These are phyloP conservation scores for Acanthurus leucopareius DNA, from an alignment of 2,797 vertebrate genomes.

Conservation along the genomic window DNA sequence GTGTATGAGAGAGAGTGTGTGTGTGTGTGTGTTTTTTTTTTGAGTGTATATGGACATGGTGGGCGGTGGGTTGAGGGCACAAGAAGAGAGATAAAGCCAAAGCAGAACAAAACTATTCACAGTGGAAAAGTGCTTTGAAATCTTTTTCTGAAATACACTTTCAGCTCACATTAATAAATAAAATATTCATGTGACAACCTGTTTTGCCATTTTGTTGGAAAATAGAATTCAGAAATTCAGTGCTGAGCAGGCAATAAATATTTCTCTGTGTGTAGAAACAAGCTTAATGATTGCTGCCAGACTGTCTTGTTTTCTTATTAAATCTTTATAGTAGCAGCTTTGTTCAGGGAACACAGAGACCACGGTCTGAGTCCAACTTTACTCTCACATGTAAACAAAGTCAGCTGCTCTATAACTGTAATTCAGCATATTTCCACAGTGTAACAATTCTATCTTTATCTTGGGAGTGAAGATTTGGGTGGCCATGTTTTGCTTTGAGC, in stretches of 20 bases:
- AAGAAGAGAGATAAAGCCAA: conserved; percentile 1
- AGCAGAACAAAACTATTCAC: not conserved
- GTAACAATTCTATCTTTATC: not conserved
- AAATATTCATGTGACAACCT: conserved; percentile 1
- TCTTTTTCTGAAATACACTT: not conserved
- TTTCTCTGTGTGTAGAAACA: conserved; percentile 20
- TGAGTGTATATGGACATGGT: not conserved
- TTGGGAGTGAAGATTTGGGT: not conserved
- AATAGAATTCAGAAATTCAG: not conserved
- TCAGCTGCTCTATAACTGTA: not conserved
- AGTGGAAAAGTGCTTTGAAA: not conserved
- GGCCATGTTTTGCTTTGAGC: not conserved
- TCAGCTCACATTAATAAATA: not conserved
- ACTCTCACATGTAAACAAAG: conserved; percentile 11
- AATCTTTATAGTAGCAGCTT: conserved; percentile 36
- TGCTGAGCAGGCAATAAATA: not conserved
- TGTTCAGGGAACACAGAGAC: conserved; percentile 13
- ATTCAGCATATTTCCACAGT: not conserved
- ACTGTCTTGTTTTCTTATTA: conserved; percentile 4
- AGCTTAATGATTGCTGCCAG: not conserved
- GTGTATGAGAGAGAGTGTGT: not conserved
- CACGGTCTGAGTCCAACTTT: conserved; percentile 4
- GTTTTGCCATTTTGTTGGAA: not conserved
- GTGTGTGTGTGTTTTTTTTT: not conserved
- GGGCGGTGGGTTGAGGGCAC: not conserved